These are phyloP conservation scores for Archocentrus centrarchus DNA, from an alignment of 2,113 vertebrate species.

Conservation along the genomic window DNA sequence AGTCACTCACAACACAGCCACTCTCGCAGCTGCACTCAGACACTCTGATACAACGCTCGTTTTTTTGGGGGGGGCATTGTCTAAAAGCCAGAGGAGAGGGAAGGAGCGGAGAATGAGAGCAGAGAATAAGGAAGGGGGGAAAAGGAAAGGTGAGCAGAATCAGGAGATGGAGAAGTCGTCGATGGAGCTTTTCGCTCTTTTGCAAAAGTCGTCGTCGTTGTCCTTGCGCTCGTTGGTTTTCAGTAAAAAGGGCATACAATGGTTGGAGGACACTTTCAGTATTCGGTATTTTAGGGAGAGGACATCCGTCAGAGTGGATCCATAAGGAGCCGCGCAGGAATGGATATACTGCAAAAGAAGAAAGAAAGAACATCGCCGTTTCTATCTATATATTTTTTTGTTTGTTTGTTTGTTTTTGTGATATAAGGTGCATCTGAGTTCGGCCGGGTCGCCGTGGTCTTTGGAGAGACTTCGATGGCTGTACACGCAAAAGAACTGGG, in stretches of 20 bases:
- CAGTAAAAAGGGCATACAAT: not conserved
- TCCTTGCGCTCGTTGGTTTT: constrained; percentile 8
- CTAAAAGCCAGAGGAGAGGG: constrained; percentile 74
- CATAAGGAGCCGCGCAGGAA: not conserved
- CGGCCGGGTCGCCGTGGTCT: constrained; percentile 25
- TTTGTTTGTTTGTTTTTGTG: not conserved
- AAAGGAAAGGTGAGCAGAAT: constrained; percentile 28
- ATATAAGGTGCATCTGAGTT: constrained; percentile 28
- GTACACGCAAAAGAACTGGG: not conserved
- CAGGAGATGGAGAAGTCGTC: constrained; percentile 46
- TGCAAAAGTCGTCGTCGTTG: constrained; percentile 35
- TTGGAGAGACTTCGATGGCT: not conserved
- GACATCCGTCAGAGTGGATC: constrained; percentile 39
- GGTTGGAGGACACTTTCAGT: constrained; percentile 14
- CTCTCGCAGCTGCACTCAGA: constrained; percentile 60
- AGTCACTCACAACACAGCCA: constrained; percentile 49
- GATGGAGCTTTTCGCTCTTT: constrained; percentile 25
- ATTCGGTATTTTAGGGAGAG: not conserved
- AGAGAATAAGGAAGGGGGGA: constrained; percentile 29
- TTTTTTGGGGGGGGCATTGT: constrained; percentile 71
- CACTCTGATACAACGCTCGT: constrained; percentile 64
- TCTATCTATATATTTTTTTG: not conserved
- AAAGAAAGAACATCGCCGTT: constrained; percentile 18
- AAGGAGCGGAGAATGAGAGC: constrained; percentile 69
- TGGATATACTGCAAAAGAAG: constrained; percentile 46